Conservation (phyloP, 2,888 invertebrate species). For the Polietes domitor region DNA sequence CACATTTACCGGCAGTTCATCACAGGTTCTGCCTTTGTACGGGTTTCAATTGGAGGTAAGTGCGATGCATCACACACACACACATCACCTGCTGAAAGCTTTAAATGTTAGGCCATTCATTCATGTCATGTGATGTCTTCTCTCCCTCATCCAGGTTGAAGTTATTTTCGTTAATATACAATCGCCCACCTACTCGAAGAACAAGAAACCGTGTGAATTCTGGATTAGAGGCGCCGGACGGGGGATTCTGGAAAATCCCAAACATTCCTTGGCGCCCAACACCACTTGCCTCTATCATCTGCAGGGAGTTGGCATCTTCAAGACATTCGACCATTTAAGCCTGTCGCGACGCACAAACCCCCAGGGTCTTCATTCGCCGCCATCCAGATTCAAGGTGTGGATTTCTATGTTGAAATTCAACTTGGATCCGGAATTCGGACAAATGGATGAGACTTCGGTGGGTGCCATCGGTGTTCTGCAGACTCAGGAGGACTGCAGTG, state of each 20-base stretch:
- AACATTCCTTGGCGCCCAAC: constrained; percentile 92
- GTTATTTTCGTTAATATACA: constrained; percentile 92
- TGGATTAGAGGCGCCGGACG: constrained; percentile 91
- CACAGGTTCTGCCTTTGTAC: constrained; percentile 89
- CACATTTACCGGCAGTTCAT: constrained; percentile 90
- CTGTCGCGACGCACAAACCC: constrained; percentile 82
- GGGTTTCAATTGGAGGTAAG: constrained; percentile 94
- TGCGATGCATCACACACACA: constrained; percentile 11
- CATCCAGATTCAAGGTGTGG: constrained; percentile 90
- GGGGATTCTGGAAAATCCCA: constrained; percentile 91
- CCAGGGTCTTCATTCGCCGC: constrained; percentile 81
- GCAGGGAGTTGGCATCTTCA: constrained; percentile 84
- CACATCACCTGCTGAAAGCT: not conserved
- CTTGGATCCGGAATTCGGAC: constrained; percentile 85
- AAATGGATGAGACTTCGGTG: constrained; percentile 78
- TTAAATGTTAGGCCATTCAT: not conserved
- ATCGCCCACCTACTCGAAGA: constrained; percentile 91
- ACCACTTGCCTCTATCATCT: constrained; percentile 94
- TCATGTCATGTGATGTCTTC: not conserved
- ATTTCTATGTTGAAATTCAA: constrained; percentile 93
- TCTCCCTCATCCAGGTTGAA: constrained; percentile 82
- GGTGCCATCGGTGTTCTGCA: constrained; percentile 79
- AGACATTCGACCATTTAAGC: constrained; percentile 82
- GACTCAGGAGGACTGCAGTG: constrained; percentile 89
- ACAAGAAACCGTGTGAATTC: constrained; percentile 92